These are phyloP conservation scores for Hemichromis elongatus DNA, from an alignment of 2,113 vertebrate species.

Conservation along the genomic window DNA sequence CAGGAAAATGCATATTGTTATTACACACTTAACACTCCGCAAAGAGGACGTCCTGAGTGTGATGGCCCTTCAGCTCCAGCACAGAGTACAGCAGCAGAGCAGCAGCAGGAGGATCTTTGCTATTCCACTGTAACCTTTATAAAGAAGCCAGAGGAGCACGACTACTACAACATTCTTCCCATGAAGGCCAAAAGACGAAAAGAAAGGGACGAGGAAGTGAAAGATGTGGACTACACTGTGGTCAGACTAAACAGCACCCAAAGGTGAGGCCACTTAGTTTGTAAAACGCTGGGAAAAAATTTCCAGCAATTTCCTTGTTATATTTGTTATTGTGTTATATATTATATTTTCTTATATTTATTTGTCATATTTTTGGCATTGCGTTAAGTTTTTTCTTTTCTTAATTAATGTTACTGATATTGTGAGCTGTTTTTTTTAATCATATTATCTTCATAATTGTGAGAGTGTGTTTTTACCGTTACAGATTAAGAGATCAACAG, in stretches of 20 bases:
- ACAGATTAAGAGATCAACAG: not conserved
- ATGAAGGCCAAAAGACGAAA: not conserved
- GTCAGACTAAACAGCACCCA: not conserved
- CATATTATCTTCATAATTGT: not conserved
- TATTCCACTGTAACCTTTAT: not conserved
- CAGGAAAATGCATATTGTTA: not conserved
- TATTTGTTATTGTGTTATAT: not conserved
- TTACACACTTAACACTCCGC: not conserved
- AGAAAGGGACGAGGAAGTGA: not conserved
- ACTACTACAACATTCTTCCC: not conserved
- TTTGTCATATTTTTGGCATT: accelerated
- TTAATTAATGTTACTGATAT: not conserved
- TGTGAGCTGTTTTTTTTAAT: not conserved
- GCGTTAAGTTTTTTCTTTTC: accelerated
- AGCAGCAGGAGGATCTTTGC: not conserved
- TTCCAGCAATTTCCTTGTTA: not conserved
- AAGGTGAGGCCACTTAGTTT: not conserved
- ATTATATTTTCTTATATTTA: no score
- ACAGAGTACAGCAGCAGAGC: not conserved
- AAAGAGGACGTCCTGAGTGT: not conserved
- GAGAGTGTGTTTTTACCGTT: not conserved
- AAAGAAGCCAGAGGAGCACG: not conserved
- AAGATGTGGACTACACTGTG: not conserved
- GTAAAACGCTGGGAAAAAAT: not conserved
- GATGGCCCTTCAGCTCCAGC: not conserved